phyloP scores from a whole-genome alignment of 2,888 invertebrate species.

The Phalera bucephala region DNA sequence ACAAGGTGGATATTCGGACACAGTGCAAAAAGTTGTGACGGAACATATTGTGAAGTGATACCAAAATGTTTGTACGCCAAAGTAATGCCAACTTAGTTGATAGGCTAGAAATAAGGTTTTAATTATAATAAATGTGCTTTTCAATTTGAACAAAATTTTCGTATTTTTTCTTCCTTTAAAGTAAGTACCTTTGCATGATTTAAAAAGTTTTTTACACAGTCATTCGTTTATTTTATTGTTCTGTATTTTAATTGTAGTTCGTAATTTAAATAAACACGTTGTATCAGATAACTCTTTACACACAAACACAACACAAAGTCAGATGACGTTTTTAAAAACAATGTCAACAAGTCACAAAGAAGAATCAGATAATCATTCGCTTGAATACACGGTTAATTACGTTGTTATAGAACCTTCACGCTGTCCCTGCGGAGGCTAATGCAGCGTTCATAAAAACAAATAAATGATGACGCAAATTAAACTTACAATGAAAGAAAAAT shows the following conservation, averaged over 20 bases:
- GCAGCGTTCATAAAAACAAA: background rate
- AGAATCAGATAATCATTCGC: background rate
- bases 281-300: background rate
- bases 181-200: slow-evolving; percentile 34
- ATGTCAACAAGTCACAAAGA: background rate
- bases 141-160: slow-evolving; percentile 22
- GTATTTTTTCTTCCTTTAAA: slow-evolving; percentile 31
- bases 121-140: slow-evolving; percentile 29
- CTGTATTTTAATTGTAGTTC: too few relatives aligned
- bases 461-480: background rate
- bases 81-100: slow-evolving; percentile 40
- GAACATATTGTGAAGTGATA: slow-evolving; percentile 52
- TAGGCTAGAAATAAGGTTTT: slow-evolving; percentile 42
- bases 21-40: slow-evolving; percentile 27
- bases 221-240: too few relatives aligned
- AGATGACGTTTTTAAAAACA: background rate
- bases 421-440: background rate
- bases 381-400: background rate
- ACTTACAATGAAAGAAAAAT: too few relatives aligned
- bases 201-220: too few relatives aligned
- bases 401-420: slow-evolving; percentile 1
- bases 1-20: slow-evolving; percentile 32
- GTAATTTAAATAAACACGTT: too few relatives aligned
- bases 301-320: background rate
- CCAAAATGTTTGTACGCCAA: slow-evolving; percentile 47